Evolutionary conservation across 2,797 vertebrate species (phyloP).

Genomic region (Naso thynnoides): DNA sequence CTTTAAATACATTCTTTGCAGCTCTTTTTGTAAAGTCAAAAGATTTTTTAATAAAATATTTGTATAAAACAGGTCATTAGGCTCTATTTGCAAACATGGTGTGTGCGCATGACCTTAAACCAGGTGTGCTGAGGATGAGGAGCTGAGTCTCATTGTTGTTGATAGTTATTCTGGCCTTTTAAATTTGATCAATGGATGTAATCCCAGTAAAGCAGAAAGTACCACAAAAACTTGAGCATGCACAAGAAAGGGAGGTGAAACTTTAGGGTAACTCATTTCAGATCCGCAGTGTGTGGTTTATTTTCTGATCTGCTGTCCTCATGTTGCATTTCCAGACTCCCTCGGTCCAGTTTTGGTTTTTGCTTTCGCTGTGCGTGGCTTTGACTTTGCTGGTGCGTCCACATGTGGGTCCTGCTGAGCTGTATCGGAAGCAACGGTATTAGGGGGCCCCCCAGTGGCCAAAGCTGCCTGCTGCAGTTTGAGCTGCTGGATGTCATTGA

Average conservation of each 20-base stretch:
- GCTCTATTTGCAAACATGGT: not conserved
- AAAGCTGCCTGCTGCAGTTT: conserved; percentile 44
- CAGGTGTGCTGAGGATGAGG: not conserved
- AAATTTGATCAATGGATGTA: not conserved
- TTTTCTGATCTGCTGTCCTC: not conserved
- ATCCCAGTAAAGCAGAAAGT: not conserved
- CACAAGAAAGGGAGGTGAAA: not conserved
- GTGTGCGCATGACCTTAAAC: not conserved
- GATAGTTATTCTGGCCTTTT: not conserved
- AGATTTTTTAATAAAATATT: conserved; percentile 28
- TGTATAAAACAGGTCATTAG: not conserved
- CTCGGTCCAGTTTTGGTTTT: not conserved
- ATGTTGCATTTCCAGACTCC: not conserved
- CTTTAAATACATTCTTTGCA: conserved; percentile 2
- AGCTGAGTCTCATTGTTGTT: not conserved
- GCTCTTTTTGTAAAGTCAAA: conserved; percentile 3
- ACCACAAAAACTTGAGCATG: not conserved
- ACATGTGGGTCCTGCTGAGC: fast-evolving
- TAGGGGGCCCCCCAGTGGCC: conserved; percentile 41
- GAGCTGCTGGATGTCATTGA: conserved; percentile 57
- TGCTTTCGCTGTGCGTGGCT: not conserved
- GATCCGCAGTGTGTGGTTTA: not conserved
- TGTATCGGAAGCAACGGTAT: not conserved
- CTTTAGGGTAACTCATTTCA: not conserved
- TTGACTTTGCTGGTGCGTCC: not conserved